Evolutionary conservation across 2,113 vertebrate genomes (phyloP), one percentile per base, ranked within the genome.

Genomic region (Daphoenositta chrysoptera): DNA sequence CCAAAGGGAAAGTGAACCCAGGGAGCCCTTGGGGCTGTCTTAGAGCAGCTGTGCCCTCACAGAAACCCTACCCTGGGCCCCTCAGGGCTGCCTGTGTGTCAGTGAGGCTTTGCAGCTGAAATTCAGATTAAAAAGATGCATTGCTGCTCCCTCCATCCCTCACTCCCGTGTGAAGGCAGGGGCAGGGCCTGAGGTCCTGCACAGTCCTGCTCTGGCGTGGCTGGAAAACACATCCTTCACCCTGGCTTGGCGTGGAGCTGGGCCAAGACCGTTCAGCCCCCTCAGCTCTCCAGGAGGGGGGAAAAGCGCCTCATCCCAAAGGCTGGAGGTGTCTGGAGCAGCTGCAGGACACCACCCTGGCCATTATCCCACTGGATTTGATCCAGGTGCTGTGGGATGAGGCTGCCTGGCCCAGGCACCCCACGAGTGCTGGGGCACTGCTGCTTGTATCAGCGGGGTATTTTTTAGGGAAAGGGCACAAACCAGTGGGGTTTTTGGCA

Each of bases 381-480:
- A 17, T 15, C 6, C 0, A 1, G 3, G 15, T 20, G 3, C 73
- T 10, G 57, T 23, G 40, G 15, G 7, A 10, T 2, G 1, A 27
- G 35, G 53, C 60, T 5, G 2, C 28, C n/a, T 11, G 39, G 28
- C 48, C 53, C 40, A 4, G 73, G 23, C 47, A 35, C 23, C 75
- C 19, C 27, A 11, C 30, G 0, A 3, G 31, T 4, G 1, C 1
- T 28, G 50, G 28, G 65, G 4, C 70, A 24, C 45, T 22, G 3
- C 1, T 8, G 73, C 64, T 2, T 23, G 13, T 6, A 7, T 0
- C 2, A 8, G 10, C 6, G 50, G 15, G 35, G 10, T 10, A 17
- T 24, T 33, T 44, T 83, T 23, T 23, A 80, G 86, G 83, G 48
- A 39, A 47, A 68, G 27, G 79, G 39, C 85, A 82, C 58, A 3